Conservation (phyloP, 2,113 vertebrate species). For the Apistogramma diplotaenia region DNA sequence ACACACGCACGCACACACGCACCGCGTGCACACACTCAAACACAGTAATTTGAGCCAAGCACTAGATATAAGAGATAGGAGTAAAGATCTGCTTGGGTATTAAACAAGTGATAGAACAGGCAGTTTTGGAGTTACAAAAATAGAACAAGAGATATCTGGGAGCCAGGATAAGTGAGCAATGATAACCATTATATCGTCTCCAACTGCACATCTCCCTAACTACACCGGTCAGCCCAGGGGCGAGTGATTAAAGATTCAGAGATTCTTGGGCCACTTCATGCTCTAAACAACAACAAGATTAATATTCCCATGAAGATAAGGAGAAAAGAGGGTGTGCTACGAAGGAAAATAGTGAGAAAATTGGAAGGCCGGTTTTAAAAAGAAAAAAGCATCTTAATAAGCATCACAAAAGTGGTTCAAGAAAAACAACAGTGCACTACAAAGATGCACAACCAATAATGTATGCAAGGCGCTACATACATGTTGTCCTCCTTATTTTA, state of each 20-base stretch:
- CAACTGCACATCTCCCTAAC: conserved; percentile 54
- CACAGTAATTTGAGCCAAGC: conserved; percentile 26
- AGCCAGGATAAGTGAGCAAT: conserved; percentile 59
- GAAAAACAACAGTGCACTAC: conserved; percentile 12
- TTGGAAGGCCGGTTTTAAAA: not conserved
- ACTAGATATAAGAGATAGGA: conserved; percentile 41
- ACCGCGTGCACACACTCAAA: too few relatives aligned
- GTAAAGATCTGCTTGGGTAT: conserved; percentile 47
- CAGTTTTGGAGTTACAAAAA: conserved; percentile 57
- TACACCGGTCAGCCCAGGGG: conserved; percentile 68
- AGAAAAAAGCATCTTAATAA: conserved; percentile 33
- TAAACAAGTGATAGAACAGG: conserved; percentile 52
- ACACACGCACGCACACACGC: not conserved
- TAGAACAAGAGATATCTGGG: conserved; percentile 64
- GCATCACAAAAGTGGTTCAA: conserved; percentile 38
- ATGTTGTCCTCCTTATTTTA: conserved; percentile 63
- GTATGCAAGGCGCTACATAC: not conserved
- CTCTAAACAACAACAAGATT: conserved; percentile 73
- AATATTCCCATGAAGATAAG: conserved; percentile 63
- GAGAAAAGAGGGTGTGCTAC: not conserved
- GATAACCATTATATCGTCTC: conserved; percentile 56
- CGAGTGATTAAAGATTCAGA: conserved; percentile 73
- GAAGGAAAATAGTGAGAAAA: conserved; percentile 40
- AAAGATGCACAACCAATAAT: conserved; percentile 8
- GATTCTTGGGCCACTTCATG: conserved; percentile 60